These are phyloP conservation scores for Pterophyllum scalare DNA, from an alignment of 2,113 vertebrate species.

Conservation along the genomic window DNA sequence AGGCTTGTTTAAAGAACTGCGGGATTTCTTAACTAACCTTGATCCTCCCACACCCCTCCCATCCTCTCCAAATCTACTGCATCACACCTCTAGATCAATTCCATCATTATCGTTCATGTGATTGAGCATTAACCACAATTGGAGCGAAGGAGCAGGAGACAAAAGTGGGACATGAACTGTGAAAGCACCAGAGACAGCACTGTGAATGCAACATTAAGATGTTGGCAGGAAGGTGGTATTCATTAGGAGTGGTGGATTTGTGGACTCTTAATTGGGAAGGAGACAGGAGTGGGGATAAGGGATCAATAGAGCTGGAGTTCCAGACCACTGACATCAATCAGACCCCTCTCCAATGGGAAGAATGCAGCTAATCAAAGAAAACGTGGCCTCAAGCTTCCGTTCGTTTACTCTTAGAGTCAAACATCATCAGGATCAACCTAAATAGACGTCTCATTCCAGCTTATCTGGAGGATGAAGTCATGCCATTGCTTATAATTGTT, in stretches of 20 bases:
- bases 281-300: slow-evolving; percentile 47
- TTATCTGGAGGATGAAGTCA: slow-evolving; percentile 12
- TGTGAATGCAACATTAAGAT: slow-evolving; percentile 29
- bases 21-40: slow-evolving; percentile 28
- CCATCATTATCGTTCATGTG: slow-evolving; percentile 5
- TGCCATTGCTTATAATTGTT: slow-evolving; percentile 26
- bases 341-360: slow-evolving; percentile 30
- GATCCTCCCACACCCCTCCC: not conserved
- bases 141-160: not conserved
- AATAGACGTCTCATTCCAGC: slow-evolving; percentile 25
- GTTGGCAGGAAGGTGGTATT: slow-evolving; percentile 52
- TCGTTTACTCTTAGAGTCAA: slow-evolving; percentile 49
- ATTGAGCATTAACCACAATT: slow-evolving; percentile 4
- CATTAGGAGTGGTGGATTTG: slow-evolving; percentile 60
- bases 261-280: slow-evolving; percentile 76
- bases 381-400: not conserved
- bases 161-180: slow-evolving; percentile 15
- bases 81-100: slow-evolving; percentile 32
- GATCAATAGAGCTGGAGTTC: slow-evolving; percentile 61
- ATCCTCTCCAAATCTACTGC: not conserved
- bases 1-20: slow-evolving; percentile 43
- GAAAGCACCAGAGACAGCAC: not conserved
- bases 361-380: slow-evolving; percentile 44
- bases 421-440: slow-evolving; percentile 50
- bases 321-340: slow-evolving; percentile 69